Base-by-base conservation (phyloP, 1,140 invertebrate genomes). In the Hylaeus volcanicus region DNA sequence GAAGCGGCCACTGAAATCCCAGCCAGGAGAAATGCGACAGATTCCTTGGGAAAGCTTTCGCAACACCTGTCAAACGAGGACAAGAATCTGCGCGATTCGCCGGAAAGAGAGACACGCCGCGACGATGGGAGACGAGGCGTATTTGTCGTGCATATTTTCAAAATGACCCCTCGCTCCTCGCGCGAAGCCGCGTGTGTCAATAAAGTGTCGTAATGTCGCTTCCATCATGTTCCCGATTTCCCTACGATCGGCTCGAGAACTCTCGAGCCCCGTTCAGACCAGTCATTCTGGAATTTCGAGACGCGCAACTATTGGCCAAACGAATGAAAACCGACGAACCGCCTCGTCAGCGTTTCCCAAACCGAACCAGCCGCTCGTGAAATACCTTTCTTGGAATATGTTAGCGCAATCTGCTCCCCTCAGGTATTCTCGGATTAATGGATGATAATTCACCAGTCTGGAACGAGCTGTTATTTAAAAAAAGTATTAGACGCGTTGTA, bases 181-280 rank as follows among this genome's bases (percentile, higher is more conserved):
- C 45, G 53, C 3, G 53, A 11, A 0, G n/a, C 12, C 58, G 41
- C 58, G 66, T 71, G 82, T 80, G 51, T 8, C 83, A 85, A 85
- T 83, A 85, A 79, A 66, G 80, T 82, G 80, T 82, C 80, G 81
- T 74, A 84, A 84, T 41, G 37, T 37, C 55, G 39, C 43, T 69
- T 55, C 65, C 69, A 60, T 82, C 74, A 14, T 51, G 66, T 84
- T 71, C 83, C 66, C 73, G 73, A 84, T 79, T 83, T 85, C 66
- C 61, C 48, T 69, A n/a, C 6, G 71, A 80, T 43, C 56, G 58
- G 11, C 8, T 69, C 41, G 43, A 58, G 70, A 72, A 61, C 58
- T 53, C 43, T 78, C 56, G 56, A 73, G 5, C 51, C 37, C 6
- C n/a, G 48, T 63, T 65, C 39, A 45, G 4, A 14, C 51, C 5